Conservation (phyloP, 2,113 vertebrate genomes). For the Eclectus roratus region DNA sequence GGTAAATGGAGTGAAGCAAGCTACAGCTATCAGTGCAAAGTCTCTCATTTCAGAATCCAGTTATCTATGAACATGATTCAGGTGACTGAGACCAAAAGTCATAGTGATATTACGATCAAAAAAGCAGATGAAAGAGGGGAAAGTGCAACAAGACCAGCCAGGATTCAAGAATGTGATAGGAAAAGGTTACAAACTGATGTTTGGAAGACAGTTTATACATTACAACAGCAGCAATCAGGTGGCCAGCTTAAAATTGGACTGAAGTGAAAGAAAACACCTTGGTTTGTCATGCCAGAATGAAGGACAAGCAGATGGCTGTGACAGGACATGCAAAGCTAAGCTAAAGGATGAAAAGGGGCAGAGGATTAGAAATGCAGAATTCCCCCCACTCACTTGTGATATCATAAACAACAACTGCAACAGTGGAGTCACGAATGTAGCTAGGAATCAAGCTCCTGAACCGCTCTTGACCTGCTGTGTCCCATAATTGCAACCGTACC, state of each 20-base stretch:
- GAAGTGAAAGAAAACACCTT: neutral
- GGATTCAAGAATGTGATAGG: neutral
- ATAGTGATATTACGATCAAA: neutral
- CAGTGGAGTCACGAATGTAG: constrained; percentile 94
- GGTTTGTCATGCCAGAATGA: constrained; percentile 67
- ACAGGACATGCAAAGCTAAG: constrained; percentile 76
- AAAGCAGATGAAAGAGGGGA: constrained; percentile 6
- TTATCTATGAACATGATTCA: neutral
- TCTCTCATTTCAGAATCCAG: neutral
- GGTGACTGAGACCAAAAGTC: neutral
- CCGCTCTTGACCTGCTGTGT: constrained; percentile 91
- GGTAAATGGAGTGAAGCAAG: constrained; percentile 51
- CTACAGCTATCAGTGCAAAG: neutral
- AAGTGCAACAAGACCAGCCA: constrained; percentile 10
- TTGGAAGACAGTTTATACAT: neutral
- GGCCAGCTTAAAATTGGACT: neutral
- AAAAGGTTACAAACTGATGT: neutral
- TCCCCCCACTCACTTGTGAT: constrained; percentile 93
- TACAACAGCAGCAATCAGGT: neutral
- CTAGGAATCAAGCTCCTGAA: constrained; percentile 94
- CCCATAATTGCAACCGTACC: constrained; percentile 93
- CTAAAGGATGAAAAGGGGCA: constrained; percentile 64
- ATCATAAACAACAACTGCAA: constrained; percentile 93
- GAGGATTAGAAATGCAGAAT: constrained; percentile 77
- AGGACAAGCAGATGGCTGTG: constrained; percentile 71